Percentiles rank a stretch among this genome's conserved stretches.
Conservation (phyloP, 2,113 vertebrate genomes). For the Phrynosoma blainvillii region DNA sequence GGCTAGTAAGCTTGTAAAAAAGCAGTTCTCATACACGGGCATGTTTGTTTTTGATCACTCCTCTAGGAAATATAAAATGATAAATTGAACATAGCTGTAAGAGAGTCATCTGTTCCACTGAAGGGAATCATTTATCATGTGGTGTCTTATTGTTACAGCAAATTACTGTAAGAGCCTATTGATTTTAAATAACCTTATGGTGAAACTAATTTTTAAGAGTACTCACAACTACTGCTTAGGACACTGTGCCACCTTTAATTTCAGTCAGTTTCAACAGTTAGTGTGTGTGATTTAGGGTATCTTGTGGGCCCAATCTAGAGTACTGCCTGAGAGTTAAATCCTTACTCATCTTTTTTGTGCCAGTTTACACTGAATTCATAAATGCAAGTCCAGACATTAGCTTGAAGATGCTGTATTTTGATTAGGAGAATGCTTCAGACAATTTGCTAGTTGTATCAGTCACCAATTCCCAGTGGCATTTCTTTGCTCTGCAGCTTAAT, state of each 20-base stretch:
- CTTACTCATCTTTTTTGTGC: background rate
- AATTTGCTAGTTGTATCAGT: background rate
- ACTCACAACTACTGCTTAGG: background rate
- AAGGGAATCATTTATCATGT: slow-evolving; percentile 37
- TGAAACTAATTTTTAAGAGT: background rate
- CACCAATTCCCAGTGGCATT: background rate
- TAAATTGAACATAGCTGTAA: slow-evolving; percentile 38
- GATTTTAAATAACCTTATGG: slow-evolving; percentile 36
- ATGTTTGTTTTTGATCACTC: slow-evolving; percentile 3
- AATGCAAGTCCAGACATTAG: background rate
- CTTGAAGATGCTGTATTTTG: slow-evolving; percentile 5
- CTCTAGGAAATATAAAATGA: slow-evolving; percentile 27
- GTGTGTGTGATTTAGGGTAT: fast-evolving
- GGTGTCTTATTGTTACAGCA: slow-evolving; percentile 45
- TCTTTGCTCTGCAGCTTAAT: background rate
- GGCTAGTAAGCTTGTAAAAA: slow-evolving; percentile 11
- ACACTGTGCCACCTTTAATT: background rate
- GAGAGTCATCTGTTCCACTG: slow-evolving; percentile 30
- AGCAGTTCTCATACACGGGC: background rate
- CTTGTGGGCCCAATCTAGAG: fast-evolving
- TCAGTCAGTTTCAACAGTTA: background rate
- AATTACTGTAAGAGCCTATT: slow-evolving; percentile 42
- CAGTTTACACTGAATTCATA: background rate
- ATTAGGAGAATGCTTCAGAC: background rate
- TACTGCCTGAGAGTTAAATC: background rate